A percentile compares a stretch with the other conserved stretches of the same genome.
These are phyloP conservation scores for Chionoecetes opilio DNA, from an alignment of 1,140 invertebrate species.

Conservation along the genomic window DNA sequence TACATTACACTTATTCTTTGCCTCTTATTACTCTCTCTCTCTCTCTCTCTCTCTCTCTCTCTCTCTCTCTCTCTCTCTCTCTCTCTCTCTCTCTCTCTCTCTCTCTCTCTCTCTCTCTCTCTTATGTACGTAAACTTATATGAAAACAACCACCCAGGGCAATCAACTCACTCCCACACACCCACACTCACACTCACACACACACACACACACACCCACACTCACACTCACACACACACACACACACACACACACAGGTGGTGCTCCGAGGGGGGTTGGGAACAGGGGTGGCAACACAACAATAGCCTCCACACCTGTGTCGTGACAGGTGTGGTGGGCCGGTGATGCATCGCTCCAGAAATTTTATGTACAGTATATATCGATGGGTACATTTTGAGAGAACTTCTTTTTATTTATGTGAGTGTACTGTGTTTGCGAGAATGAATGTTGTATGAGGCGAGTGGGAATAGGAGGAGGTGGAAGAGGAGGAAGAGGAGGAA, in stretches of 20 bases:
- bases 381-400: too few species aligned
- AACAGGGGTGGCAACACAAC: too few species aligned
- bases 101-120: constrained; percentile 58
- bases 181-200: neutral
- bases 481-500: neutral
- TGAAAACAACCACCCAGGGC: too few species aligned
- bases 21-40: neutral
- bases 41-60: constrained; percentile 49
- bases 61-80: constrained; percentile 55
- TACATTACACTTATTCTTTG: neutral
- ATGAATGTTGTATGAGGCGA: neutral
- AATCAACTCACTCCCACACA: neutral
- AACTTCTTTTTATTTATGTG: too few species aligned
- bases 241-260: constrained; percentile 38
- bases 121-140: too few species aligned
- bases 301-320: neutral
- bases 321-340: neutral
- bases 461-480: neutral
- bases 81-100: constrained; percentile 63
- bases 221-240: constrained; percentile 37
- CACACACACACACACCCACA: constrained; percentile 45
- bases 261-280: neutral
- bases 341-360: too few species aligned
- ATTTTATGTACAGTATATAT: too few species aligned
- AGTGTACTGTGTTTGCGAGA: too few species aligned